Evolutionary conservation across 1,140 invertebrate species (phyloP).

Genomic region (Phenacoccus solenopsis): DNA sequence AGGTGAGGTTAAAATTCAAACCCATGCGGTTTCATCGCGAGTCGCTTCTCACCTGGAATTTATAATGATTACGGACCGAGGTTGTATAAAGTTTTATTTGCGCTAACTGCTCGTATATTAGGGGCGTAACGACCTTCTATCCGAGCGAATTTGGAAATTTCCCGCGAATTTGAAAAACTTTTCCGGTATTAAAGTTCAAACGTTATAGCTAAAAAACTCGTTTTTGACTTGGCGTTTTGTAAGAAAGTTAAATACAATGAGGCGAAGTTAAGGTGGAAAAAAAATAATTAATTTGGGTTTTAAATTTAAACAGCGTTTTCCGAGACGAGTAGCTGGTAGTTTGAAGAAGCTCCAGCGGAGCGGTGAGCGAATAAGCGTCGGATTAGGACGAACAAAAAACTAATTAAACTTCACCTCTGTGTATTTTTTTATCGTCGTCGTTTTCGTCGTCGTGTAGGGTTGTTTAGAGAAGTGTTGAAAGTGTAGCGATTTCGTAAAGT

Average conservation of each 20-base stretch:
- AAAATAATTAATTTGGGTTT: background rate
- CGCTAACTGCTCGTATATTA: background rate
- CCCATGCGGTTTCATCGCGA: too few species aligned
- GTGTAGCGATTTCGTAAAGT: too few species aligned
- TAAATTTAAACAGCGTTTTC: background rate
- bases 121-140: background rate
- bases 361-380: background rate
- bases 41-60: too few species aligned
- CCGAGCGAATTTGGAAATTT: background rate
- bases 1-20: too few species aligned
- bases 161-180: background rate
- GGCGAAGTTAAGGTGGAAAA: background rate
- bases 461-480: too few species aligned
- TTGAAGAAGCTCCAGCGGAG: background rate
- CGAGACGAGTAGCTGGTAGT: background rate
- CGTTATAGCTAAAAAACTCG: background rate
- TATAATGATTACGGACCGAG: too few species aligned
- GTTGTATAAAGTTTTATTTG: too few species aligned
- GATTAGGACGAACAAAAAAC: background rate
- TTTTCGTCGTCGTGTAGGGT: too few species aligned
- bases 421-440: too few species aligned
- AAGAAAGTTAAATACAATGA: background rate
- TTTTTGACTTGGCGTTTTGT: background rate
- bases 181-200: background rate
- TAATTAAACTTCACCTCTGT: constrained; percentile 2